Percentiles rank a stretch among this genome's conserved stretches.
Conservation (phyloP, 2,797 vertebrate species). For the Karalla daura region DNA sequence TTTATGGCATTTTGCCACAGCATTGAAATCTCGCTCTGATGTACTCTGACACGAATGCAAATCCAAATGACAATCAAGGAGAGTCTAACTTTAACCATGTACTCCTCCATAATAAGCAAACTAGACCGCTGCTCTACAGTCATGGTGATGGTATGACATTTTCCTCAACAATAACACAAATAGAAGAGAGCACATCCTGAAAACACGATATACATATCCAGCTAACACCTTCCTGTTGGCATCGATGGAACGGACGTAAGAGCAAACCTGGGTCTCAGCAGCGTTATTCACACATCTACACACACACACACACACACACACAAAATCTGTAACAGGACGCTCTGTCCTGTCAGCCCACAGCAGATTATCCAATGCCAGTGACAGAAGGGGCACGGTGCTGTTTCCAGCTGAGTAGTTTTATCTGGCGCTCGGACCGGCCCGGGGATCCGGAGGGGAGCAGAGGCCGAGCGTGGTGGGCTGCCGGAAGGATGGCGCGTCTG, state of each 20-base stretch:
- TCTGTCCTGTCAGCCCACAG: conserved; percentile 45
- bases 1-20: too few relatives aligned
- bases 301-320: too few relatives aligned
- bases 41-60: too few relatives aligned
- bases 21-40: too few relatives aligned
- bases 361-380: conserved; percentile 57
- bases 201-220: conserved; percentile 3
- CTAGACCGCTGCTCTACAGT: neutral
- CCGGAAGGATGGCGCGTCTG: conserved; percentile 72
- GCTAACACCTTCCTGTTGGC: conserved; percentile 2
- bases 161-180: neutral
- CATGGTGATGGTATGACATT: neutral
- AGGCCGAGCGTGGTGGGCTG: conserved; percentile 64
- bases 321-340: conserved; percentile 32
- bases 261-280: conserved; percentile 8
- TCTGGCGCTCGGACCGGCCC: conserved; percentile 64
- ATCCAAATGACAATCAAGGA: too few relatives aligned
- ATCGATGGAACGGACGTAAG: neutral
- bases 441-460: conserved; percentile 71
- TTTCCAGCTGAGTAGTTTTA: conserved; percentile 77
- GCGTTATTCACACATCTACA: conserved; percentile 18
- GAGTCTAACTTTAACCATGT: too few relatives aligned
- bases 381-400: conserved; percentile 61
- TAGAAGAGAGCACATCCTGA: neutral
- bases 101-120: neutral